Percentiles rank a stretch among this genome's conserved stretches.
Evolutionary conservation across 1,140 invertebrate species (phyloP).

Genomic region (Trissolcus basalis): DNA sequence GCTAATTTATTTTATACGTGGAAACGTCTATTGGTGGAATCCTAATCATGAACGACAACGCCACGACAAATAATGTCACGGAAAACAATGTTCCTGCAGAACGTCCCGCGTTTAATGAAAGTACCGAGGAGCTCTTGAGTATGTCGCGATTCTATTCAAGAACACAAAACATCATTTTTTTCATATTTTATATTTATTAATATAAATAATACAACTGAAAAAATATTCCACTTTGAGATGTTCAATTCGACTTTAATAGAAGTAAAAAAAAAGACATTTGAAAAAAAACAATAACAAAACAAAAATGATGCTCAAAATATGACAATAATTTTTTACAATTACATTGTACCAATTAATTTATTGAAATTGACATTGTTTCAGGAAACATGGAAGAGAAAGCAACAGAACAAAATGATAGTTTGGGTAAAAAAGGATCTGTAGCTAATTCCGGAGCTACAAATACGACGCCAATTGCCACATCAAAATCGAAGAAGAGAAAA

Average conservation of each 20-base stretch:
- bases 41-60: conserved; percentile 31
- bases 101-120: conserved; percentile 39
- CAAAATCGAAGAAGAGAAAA: conserved; percentile 81
- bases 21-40: too few relatives aligned
- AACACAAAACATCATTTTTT: too few relatives aligned
- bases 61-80: conserved; percentile 19
- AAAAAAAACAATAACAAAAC: too few relatives aligned
- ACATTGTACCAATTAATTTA: too few relatives aligned
- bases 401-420: conserved; percentile 61
- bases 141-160: too few relatives aligned
- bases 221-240: too few relatives aligned
- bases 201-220: too few relatives aligned
- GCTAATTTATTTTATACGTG: too few relatives aligned
- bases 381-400: conserved; percentile 64
- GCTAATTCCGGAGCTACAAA: conserved; percentile 51
- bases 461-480: conserved; percentile 57
- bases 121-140: conserved; percentile 45
- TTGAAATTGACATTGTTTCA: conserved; percentile 40
- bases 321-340: not conserved
- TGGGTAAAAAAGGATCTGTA: conserved; percentile 58
- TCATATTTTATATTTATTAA: too few relatives aligned
- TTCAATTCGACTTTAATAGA: too few relatives aligned
- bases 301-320: not conserved
- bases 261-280: too few relatives aligned
- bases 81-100: conserved; percentile 39